Conservation (phyloP, 2,113 vertebrate genomes). For the Otocyon megalotis region DNA sequence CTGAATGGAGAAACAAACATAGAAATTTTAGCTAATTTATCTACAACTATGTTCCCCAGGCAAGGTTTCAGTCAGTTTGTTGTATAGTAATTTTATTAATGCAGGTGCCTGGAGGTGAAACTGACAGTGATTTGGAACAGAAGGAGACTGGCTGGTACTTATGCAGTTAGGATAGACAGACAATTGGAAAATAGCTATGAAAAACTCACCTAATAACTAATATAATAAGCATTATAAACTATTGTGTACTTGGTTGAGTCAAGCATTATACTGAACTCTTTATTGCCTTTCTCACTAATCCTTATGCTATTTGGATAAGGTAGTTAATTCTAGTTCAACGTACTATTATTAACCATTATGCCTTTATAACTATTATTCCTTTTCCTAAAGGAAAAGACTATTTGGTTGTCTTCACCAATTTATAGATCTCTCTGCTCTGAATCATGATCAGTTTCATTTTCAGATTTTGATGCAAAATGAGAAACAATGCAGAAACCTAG, state of each 20-base stretch:
- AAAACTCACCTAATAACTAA: background rate
- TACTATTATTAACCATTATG: background rate
- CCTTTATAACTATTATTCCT: no score
- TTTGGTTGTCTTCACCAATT: background rate
- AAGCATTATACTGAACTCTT: background rate
- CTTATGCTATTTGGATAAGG: background rate
- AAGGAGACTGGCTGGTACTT: background rate
- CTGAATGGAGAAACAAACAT: background rate
- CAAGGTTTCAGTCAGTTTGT: background rate
- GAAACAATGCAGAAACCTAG: background rate
- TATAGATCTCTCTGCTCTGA: background rate
- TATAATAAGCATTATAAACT: background rate
- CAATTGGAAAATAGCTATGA: background rate
- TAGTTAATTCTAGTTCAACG: background rate
- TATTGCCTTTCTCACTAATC: background rate
- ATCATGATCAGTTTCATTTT: background rate
- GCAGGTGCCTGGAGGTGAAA: background rate
- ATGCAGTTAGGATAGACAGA: background rate
- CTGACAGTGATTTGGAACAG: background rate
- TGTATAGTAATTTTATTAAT: background rate
- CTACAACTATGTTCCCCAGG: background rate
- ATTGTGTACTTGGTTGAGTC: background rate
- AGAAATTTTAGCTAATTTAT: slow-evolving; percentile 31
- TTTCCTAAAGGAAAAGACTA: background rate
- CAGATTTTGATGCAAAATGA: background rate